Evolutionary conservation across 2,797 vertebrate species (phyloP).

Genomic region (Synanceia verrucosa): DNA sequence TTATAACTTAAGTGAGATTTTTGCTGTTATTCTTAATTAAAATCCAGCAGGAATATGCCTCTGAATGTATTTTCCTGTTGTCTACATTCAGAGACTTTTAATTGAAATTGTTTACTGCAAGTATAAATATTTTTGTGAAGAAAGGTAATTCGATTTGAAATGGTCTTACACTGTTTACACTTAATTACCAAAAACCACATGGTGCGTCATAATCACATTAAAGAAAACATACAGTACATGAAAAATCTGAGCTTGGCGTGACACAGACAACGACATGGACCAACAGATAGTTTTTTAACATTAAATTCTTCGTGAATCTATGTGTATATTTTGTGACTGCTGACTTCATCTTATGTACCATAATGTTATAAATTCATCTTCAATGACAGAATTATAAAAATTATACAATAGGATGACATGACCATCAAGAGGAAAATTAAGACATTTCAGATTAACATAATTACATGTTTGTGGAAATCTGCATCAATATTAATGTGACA

Average conservation of each 20-base stretch:
- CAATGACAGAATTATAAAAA: conserved; percentile 50
- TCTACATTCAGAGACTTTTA: not conserved
- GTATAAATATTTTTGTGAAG: conserved; percentile 5
- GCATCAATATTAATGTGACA: conserved; percentile 46
- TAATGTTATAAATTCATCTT: too few relatives aligned
- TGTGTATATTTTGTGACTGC: not conserved
- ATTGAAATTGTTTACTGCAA: not conserved
- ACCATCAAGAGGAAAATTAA: conserved; percentile 58
- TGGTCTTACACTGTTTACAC: not conserved
- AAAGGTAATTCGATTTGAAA: conserved; percentile 11
- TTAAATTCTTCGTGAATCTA: too few relatives aligned
- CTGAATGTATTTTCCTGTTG: not conserved
- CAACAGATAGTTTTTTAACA: too few relatives aligned
- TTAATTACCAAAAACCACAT: not conserved
- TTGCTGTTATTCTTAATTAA: not conserved
- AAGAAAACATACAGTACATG: conserved; percentile 1
- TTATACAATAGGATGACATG: conserved; percentile 50
- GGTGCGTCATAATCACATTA: not conserved
- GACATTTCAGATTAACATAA: conserved; percentile 44
- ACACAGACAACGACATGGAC: not conserved
- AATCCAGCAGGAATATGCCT: not conserved
- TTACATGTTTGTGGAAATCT: conserved; percentile 47
- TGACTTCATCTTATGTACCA: too few relatives aligned
- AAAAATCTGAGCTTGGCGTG: not conserved
- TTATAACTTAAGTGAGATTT: not conserved